Conservation (phyloP, 92 coral and sea anemone species). For the Diadumene lineata region DNA sequence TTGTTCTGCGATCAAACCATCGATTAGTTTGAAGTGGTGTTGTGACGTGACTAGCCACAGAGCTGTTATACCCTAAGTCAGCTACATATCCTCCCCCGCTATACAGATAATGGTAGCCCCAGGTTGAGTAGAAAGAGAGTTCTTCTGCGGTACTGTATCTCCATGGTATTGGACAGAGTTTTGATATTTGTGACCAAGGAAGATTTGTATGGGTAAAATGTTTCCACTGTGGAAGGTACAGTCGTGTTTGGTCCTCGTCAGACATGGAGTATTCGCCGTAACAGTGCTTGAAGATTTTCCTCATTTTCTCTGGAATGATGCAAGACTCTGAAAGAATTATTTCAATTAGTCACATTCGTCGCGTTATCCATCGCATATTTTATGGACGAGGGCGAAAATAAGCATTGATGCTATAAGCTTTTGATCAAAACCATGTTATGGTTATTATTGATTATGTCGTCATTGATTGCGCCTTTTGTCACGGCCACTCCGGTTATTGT, state of each 20-base stretch:
- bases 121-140: constrained; percentile 48
- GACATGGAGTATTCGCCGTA: constrained; percentile 56
- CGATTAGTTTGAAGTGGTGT: constrained; percentile 39
- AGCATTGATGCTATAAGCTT: too few relatives aligned
- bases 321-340: constrained; percentile 54
- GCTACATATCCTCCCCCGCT: constrained; percentile 83
- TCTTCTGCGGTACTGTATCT: constrained; percentile 48
- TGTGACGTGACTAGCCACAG: constrained; percentile 30
- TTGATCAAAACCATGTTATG: too few relatives aligned
- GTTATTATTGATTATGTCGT: too few relatives aligned
- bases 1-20: constrained; percentile 76
- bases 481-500: too few relatives aligned
- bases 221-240: constrained; percentile 68
- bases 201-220: constrained; percentile 15
- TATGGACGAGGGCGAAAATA: too few relatives aligned
- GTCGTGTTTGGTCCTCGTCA: constrained; percentile 60
- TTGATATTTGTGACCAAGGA: constrained; percentile 51
- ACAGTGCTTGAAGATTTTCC: constrained; percentile 30
- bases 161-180: constrained; percentile 83
- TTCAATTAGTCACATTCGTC: background rate
- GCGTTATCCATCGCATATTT: background rate
- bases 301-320: constrained; percentile 48
- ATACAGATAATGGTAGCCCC: constrained; percentile 68
- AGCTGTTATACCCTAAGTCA: constrained; percentile 63
- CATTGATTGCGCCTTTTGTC: too few relatives aligned